Percentiles rank a stretch among this genome's conserved stretches.
Evolutionary conservation across 2,797 vertebrate species (phyloP).

Genomic region (Alcedo quadribrachys): DNA sequence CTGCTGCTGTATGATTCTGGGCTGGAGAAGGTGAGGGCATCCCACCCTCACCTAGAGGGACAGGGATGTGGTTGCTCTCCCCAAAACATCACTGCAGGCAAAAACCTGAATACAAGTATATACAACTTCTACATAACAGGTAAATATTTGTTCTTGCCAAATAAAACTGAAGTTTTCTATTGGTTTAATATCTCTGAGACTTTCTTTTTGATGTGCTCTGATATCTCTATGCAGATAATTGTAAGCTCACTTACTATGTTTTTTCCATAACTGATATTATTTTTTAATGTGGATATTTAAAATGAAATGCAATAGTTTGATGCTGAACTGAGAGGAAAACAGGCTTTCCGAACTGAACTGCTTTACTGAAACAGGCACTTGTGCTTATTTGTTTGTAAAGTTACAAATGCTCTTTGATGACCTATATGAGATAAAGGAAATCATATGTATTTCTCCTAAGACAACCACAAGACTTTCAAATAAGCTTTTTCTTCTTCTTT

Average conservation of each 20-base stretch:
- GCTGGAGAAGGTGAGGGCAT: background rate
- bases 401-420: conserved; percentile 87
- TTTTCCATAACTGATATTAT: background rate
- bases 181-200: background rate
- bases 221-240: background rate
- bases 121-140: background rate
- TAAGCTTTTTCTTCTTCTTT: conserved; percentile 69
- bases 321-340: background rate
- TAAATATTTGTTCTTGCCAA: background rate
- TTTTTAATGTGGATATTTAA: background rate
- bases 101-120: background rate
- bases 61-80: background rate
- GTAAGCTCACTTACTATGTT: accelerated
- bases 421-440: conserved; percentile 80
- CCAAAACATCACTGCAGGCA: background rate
- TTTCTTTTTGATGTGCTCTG: background rate
- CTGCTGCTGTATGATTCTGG: accelerated
- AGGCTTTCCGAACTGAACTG: background rate
- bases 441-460: conserved; percentile 82
- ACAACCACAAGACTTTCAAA: conserved; percentile 86
- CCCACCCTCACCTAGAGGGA: background rate
- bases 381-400: conserved; percentile 61
- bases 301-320: background rate
- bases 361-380: background rate
- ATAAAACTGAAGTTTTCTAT: background rate